Base-by-base conservation (phyloP, 2,888 invertebrate genomes). In the Tholera decimalis region DNA sequence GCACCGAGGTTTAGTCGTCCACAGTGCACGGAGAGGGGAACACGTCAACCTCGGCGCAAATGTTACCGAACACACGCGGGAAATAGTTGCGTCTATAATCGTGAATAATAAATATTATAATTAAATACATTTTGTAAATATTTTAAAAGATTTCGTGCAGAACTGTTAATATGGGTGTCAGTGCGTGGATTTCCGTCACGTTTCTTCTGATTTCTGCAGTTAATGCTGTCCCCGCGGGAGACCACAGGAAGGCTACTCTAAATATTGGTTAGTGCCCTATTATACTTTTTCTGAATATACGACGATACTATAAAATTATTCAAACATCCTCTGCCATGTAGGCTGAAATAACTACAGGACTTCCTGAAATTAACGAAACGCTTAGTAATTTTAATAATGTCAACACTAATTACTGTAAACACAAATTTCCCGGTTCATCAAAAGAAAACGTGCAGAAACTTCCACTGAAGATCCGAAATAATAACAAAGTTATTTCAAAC, bases 41-140 rank as follows among this genome's bases (percentile, higher is more conserved):
- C 87, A 90, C 93, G 93, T 88, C 79, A 76, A 77, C 54, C 67
- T 80, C 83, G 91, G 89, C 94, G 93, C 92, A 94, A 94, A 94
- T 94, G 88, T 93, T 91, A 93, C 93, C 93, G 91, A 87, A 78
- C 86, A 80, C 83, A 89, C 91, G 93, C 93, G 93, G 93, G 89
- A 91, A 92, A 93, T 92, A 94, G 94, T 94, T 94, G 93, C 94
- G 94, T 93, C 92, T 77, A 67, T 77, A 69, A 65, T 83, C 86
- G 88, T 88, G 82, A 85, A 86, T 83, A 47, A 47, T 28, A 47
- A n/a, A 26, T n/a, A 28, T 28, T 28, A 11, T 73, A 84, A 80
- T 83, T 64, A 73, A 51, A 54, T 41, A 59, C 41, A 64, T 49
- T 53, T 78, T 78, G 9, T 57, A 33, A 65, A 78, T 77, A 64